Evolutionary conservation across 1,140 invertebrate genomes (phyloP).

Genomic region (Pseudomyrmex flavicornis): DNA sequence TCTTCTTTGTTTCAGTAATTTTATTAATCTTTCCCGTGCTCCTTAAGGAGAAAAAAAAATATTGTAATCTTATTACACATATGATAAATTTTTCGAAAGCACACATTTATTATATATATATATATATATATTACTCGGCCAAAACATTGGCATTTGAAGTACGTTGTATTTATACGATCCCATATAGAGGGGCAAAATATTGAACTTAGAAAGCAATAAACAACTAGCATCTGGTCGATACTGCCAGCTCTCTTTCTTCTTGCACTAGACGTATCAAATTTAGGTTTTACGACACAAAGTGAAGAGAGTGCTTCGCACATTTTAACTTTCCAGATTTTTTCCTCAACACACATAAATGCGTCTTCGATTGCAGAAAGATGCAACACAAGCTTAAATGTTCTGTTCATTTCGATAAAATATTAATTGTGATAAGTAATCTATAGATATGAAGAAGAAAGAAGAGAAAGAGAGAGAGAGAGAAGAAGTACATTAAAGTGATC

Average conservation of each 20-base stretch:
- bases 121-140: too few relatives aligned
- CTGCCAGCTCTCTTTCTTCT: conserved; percentile 1
- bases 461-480: too few relatives aligned
- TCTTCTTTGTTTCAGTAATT: background rate
- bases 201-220: conserved; percentile 36
- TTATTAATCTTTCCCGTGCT: background rate
- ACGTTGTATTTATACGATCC: conserved; percentile 10
- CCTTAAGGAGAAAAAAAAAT: too few relatives aligned
- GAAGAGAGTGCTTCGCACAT: background rate
- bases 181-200: conserved; percentile 21
- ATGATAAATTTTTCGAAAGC: background rate
- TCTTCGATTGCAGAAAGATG: background rate
- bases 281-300: conserved; percentile 28
- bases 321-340: conserved; percentile 23
- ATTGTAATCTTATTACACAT: background rate
- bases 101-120: background rate
- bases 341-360: background rate
- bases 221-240: conserved; percentile 34
- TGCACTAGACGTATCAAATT: conserved; percentile 29
- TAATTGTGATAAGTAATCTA: too few relatives aligned
- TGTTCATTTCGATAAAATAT: too few relatives aligned
- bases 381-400: background rate
- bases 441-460: too few relatives aligned
- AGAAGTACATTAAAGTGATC: too few relatives aligned
- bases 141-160: background rate